These are phyloP conservation scores for Amphiura filiformis DNA, from an alignment of 35 echinoderm and acorn worm genomes.

Conservation along the genomic window DNA sequence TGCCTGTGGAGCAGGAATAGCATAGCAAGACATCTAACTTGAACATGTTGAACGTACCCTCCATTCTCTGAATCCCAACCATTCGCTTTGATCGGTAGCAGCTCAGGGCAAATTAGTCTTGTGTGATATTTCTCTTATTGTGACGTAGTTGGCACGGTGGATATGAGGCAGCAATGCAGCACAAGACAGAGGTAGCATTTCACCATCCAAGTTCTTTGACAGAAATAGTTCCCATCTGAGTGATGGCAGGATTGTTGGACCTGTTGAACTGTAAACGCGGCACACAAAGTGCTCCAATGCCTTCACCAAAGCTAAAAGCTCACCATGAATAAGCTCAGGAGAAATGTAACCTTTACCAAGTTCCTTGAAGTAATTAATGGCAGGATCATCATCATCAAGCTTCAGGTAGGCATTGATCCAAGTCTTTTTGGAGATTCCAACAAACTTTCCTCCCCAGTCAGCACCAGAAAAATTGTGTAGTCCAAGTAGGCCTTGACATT, in stretches of 20 bases:
- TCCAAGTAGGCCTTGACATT: slow-evolving; percentile 35
- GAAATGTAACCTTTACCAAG: slow-evolving; percentile 19
- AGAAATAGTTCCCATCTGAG: not conserved
- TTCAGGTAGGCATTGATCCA: slow-evolving; percentile 32
- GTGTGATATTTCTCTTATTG: slow-evolving; percentile 33
- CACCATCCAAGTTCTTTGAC: slow-evolving; percentile 27
- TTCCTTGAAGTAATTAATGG: slow-evolving; percentile 24
- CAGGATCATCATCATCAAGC: slow-evolving; percentile 43
- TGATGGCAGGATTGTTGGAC: slow-evolving; percentile 11
- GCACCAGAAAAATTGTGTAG: slow-evolving; percentile 34
- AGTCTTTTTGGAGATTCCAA: slow-evolving; percentile 46
- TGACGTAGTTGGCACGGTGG: slow-evolving; percentile 38
- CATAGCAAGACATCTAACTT: slow-evolving; percentile 24
- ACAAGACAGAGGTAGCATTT: slow-evolving; percentile 44
- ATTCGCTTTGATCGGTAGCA: slow-evolving; percentile 24
- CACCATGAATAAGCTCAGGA: not conserved
- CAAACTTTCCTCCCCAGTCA: slow-evolving; percentile 28
- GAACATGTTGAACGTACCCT: slow-evolving; percentile 18
- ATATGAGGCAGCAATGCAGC: slow-evolving; percentile 40
- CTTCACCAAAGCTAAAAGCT: slow-evolving; percentile 24
- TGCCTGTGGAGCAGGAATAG: slow-evolving; percentile 31
- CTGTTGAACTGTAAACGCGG: slow-evolving; percentile 22
- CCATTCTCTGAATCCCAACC: slow-evolving; percentile 27
- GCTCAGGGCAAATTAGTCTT: not conserved
- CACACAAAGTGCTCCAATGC: slow-evolving; percentile 32